A percentile compares a stretch with the other conserved stretches of the same genome.
These are phyloP conservation scores for Leptoclinus maculatus DNA, from an alignment of 2,797 vertebrate genomes.

Conservation along the genomic window DNA sequence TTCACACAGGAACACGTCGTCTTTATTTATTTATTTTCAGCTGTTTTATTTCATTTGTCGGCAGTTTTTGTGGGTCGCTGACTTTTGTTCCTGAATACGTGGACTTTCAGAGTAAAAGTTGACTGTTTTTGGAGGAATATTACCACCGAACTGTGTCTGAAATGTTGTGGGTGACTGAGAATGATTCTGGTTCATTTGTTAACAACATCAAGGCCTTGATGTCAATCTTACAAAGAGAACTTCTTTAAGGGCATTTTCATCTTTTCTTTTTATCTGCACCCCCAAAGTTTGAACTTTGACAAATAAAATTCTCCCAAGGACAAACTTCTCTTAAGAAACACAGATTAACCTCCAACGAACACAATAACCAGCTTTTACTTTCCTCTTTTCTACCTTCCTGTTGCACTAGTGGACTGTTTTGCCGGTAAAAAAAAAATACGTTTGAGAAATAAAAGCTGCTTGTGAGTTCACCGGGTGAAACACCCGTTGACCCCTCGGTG, in stretches of 20 bases:
- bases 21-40: slow-evolving; percentile 61
- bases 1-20: slow-evolving; percentile 1
- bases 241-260: slow-evolving; percentile 31
- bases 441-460: slow-evolving; percentile 24
- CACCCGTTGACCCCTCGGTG: no score
- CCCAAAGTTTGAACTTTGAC: neutral
- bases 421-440: slow-evolving; percentile 9
- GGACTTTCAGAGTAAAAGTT: slow-evolving; percentile 10
- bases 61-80: slow-evolving; percentile 14
- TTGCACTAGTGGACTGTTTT: slow-evolving; percentile 59
- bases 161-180: slow-evolving; percentile 14
- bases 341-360: neutral
- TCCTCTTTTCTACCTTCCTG: slow-evolving; percentile 33
- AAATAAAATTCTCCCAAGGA: slow-evolving; percentile 6
- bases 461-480: neutral
- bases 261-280: neutral
- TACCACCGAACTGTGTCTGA: neutral
- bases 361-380: neutral
- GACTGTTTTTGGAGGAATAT: slow-evolving; percentile 8
- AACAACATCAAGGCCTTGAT: slow-evolving; percentile 18
- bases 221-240: slow-evolving; percentile 10
- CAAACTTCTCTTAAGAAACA: neutral
- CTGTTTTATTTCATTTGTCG: slow-evolving; percentile 60
- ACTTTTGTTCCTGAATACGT: neutral
- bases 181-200: slow-evolving; percentile 24